Base-by-base conservation (phyloP, 1,140 invertebrate genomes). In the Cecropterus lyciades region DNA sequence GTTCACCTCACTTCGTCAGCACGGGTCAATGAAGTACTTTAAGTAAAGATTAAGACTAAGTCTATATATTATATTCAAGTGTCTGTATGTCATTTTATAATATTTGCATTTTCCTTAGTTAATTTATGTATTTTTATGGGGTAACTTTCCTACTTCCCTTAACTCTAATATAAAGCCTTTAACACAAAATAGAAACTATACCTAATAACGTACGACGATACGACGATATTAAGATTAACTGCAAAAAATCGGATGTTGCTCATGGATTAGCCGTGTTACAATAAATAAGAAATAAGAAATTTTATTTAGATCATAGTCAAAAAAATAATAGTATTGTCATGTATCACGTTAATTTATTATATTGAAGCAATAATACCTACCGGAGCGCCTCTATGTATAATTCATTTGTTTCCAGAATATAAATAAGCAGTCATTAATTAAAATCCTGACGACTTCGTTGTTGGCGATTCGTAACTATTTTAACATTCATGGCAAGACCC, bases 1-100 rank as follows among this genome's bases (percentile, higher is more conserved):
- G 49, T 46, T 51, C 33, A 30, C 52, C 40, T 64, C 46, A 63
- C 65, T 59, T 64, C 68, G 46, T 69, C 64, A 69, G 59, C 8
- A 42, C 13, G 13, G 60, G 63, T 69, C 68, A 70, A 70, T 73
- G 70, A 70, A 76, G 51, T 49, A 63, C 56, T 60, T 33, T 56
- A 52, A 48, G 46, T 33, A 62, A 51, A 8, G 20, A 51, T 30
- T 51, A 43, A 45, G 24, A 14, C 17, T 63, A 16, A 55, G 56
- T 20, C 20, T 20, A 20, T 45, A 11, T 45, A 57, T 11, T 13
- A 14, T 43, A 45, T 11, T 37, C 1, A 37, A 37, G 4, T 37
- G 8, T 46, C 27, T 30, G 30, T 15, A 16, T 33, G 27, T 37
- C n/a, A 9, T 37, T 33, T 30, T 3, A 30, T 30, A 8, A 37